A percentile compares a stretch with the other conserved stretches of the same genome.
phyloP scores from a whole-genome alignment of 35 echinoderm and acorn worm species.

The Chiridota heheva region DNA sequence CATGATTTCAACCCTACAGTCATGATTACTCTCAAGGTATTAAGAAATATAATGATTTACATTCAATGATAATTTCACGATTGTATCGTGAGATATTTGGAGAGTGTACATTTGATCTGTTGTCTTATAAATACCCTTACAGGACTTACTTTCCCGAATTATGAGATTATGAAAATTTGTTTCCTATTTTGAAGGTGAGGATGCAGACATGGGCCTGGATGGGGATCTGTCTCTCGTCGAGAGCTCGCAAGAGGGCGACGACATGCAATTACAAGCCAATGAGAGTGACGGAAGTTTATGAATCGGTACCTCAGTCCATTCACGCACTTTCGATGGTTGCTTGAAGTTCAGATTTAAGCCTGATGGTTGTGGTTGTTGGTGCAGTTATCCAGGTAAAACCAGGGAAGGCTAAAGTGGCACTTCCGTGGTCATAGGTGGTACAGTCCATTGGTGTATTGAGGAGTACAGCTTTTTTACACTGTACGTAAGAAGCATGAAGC shows the following conservation, averaged over 20 bases:
- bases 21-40: background rate
- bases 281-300: constrained; percentile 95
- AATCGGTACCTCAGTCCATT: too few species aligned
- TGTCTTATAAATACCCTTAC: background rate
- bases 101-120: background rate
- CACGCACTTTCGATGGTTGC: too few species aligned
- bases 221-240: constrained; percentile 52
- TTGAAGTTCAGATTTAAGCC: too few species aligned
- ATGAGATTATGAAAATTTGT: background rate
- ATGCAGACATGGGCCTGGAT: constrained; percentile 29
- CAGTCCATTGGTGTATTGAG: too few species aligned
- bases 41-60: background rate
- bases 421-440: too few species aligned
- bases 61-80: background rate
- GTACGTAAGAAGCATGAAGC: too few species aligned
- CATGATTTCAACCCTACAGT: too few species aligned
- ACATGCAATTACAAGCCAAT: constrained; percentile 99
- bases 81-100: background rate
- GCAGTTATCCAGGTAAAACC: too few species aligned
- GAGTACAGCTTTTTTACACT: too few species aligned
- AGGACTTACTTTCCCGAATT: background rate
- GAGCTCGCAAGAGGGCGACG: constrained; percentile 48
- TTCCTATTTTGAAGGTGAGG: constrained; percentile 31
- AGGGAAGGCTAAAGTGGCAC: too few species aligned
- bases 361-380: too few species aligned